These are phyloP conservation scores for Julus scanicus DNA, from an alignment of 2,888 invertebrate genomes.

Conservation along the genomic window DNA sequence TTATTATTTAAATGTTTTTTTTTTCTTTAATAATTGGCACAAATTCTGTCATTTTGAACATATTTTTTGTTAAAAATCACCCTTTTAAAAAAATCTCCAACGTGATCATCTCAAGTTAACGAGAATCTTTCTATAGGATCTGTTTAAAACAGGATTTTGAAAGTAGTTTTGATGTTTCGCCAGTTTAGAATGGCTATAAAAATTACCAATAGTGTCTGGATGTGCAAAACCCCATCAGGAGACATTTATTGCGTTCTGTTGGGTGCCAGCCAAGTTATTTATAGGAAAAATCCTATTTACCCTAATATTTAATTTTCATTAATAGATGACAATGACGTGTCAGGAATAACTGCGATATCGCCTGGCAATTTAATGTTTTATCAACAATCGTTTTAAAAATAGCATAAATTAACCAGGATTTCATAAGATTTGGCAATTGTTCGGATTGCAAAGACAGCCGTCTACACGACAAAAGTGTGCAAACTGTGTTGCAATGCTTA, in stretches of 20 bases:
- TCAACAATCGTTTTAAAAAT: constrained; percentile 42
- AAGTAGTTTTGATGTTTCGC: constrained; percentile 22
- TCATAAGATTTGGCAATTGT: constrained; percentile 32
- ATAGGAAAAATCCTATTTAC: constrained; percentile 42
- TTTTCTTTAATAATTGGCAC: too few relatives aligned
- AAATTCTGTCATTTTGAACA: background rate
- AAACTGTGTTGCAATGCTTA: background rate
- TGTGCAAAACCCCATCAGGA: constrained; percentile 15
- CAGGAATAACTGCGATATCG: constrained; percentile 30
- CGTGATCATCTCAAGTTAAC: background rate
- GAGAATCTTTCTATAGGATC: background rate
- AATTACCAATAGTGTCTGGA: background rate
- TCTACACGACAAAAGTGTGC: constrained; percentile 5
- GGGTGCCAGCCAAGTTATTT: constrained; percentile 24
- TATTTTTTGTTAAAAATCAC: background rate
- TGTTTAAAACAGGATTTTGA: constrained; percentile 18
- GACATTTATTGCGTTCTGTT: background rate
- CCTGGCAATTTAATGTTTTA: constrained; percentile 36
- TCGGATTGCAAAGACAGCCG: background rate
- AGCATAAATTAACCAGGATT: constrained; percentile 21
- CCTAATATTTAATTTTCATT: constrained; percentile 39
- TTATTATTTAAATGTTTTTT: too few relatives aligned
- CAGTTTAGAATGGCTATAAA: constrained; percentile 1
- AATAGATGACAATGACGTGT: constrained; percentile 30
- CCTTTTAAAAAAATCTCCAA: background rate